Evolutionary conservation across 2,888 invertebrate genomes (phyloP).

Genomic region (Caradrina clavipalpis): DNA sequence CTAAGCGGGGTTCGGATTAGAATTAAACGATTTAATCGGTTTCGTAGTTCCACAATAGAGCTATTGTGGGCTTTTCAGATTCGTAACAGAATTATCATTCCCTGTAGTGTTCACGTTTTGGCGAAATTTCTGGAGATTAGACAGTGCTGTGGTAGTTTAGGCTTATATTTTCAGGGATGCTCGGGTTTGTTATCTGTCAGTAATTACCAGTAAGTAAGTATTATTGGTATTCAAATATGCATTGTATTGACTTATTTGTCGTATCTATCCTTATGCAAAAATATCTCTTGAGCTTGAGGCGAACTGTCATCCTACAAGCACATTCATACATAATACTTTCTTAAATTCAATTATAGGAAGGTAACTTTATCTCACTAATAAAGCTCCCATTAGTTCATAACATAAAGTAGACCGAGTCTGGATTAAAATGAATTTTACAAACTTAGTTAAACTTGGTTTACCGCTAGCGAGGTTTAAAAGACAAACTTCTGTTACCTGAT

Average conservation of each 20-base stretch:
- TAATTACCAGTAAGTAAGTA: too few species aligned
- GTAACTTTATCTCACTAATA: not conserved
- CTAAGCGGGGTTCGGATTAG: slow-evolving; percentile 30
- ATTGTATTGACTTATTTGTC: not conserved
- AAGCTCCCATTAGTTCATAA: slow-evolving; percentile 8
- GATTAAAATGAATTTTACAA: slow-evolving; percentile 41
- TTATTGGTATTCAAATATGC: not conserved
- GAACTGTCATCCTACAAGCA: too few species aligned
- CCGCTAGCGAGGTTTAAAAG: slow-evolving; percentile 8
- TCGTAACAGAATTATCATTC: not conserved
- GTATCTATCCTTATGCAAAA: too few species aligned
- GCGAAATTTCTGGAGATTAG: not conserved
- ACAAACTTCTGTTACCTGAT: slow-evolving; percentile 1
- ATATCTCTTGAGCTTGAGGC: too few species aligned
- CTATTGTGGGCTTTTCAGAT: slow-evolving; percentile 10
- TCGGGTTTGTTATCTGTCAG: not conserved
- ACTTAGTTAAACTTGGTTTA: slow-evolving; percentile 28
- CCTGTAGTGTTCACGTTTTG: not conserved
- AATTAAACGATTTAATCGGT: slow-evolving; percentile 36
- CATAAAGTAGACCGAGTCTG: slow-evolving; percentile 15
- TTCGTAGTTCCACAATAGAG: not conserved
- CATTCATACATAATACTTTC: too few species aligned
- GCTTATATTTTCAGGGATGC: not conserved
- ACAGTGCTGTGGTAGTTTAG: not conserved
- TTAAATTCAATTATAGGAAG: not conserved